These are phyloP conservation scores for Drosophila azteca DNA, from an alignment of 1,140 invertebrate genomes.

Conservation along the genomic window DNA sequence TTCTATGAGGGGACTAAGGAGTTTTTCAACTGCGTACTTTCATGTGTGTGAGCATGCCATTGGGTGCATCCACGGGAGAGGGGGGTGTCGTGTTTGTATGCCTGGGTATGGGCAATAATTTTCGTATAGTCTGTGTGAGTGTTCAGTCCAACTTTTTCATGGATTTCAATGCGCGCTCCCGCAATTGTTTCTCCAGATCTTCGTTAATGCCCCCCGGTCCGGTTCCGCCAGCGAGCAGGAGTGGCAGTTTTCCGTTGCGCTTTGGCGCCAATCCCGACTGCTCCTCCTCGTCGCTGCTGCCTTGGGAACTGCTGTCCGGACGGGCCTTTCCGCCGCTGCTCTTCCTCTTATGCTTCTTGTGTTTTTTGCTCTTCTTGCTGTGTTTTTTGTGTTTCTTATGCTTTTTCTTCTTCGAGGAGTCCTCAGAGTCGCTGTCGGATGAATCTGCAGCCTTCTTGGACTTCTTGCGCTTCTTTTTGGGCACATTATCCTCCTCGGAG, in stretches of 20 bases:
- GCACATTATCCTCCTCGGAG: conserved; percentile 83
- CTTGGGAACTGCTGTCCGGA: conserved; percentile 85
- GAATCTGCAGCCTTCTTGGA: conserved; percentile 84
- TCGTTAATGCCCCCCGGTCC: conserved; percentile 88
- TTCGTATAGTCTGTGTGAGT: conserved; percentile 38
- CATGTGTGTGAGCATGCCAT: conserved; percentile 12
- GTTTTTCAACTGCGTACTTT: conserved; percentile 11
- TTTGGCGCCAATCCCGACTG: conserved; percentile 71
- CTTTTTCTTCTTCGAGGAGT: conserved; percentile 86
- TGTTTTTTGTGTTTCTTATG: conserved; percentile 89
- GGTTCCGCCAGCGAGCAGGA: conserved; percentile 86
- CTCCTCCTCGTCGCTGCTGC: conserved; percentile 85
- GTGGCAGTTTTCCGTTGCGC: conserved; percentile 60
- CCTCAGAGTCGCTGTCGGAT: conserved; percentile 86
- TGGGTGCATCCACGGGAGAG: not conserved
- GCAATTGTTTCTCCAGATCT: conserved; percentile 92
- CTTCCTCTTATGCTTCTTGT: conserved; percentile 87
- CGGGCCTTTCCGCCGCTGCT: conserved; percentile 84
- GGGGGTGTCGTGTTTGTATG: conserved; percentile 13
- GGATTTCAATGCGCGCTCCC: conserved; percentile 92
- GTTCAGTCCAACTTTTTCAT: conserved; percentile 85
- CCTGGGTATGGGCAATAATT: conserved; percentile 23
- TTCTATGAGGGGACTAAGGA: conserved; percentile 14
- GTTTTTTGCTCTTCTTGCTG: conserved; percentile 88
- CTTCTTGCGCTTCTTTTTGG: conserved; percentile 84